A percentile compares a stretch with the other conserved stretches of the same genome.
These are phyloP conservation scores for Himalopsyche anomala DNA, from an alignment of 2,888 invertebrate species.

Conservation along the genomic window DNA sequence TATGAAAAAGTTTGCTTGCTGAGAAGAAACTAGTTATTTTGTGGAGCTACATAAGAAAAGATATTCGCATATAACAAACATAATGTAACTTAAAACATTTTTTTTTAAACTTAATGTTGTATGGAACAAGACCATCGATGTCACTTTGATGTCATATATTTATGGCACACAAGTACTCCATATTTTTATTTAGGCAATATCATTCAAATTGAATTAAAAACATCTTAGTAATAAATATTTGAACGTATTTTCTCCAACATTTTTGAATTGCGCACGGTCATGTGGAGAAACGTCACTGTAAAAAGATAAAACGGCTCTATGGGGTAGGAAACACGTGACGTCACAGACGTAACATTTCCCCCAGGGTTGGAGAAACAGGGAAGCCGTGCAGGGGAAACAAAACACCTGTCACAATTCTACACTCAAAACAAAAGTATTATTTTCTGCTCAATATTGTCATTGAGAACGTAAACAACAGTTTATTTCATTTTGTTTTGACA, in stretches of 20 bases:
- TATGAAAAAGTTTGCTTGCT: too few relatives aligned
- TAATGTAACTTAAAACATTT: too few relatives aligned
- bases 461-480: too few relatives aligned
- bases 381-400: constrained; percentile 41
- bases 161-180: too few relatives aligned
- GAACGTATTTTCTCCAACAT: background rate
- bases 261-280: background rate
- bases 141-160: too few relatives aligned
- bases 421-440: constrained; percentile 26
- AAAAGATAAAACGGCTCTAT: constrained; percentile 62
- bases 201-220: too few relatives aligned
- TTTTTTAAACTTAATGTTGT: too few relatives aligned
- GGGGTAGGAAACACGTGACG: constrained; percentile 62
- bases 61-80: too few relatives aligned
- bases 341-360: constrained; percentile 45
- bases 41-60: too few relatives aligned
- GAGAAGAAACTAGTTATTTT: too few relatives aligned
- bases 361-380: constrained; percentile 23
- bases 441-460: constrained; percentile 40
- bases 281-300: constrained; percentile 52
- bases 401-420: constrained; percentile 54
- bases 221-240: background rate
- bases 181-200: background rate
- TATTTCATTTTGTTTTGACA: too few relatives aligned
- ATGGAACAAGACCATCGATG: too few relatives aligned